phyloP scores from a whole-genome alignment of 2,888 invertebrate genomes.

The Agonopterix subpropinquella region DNA sequence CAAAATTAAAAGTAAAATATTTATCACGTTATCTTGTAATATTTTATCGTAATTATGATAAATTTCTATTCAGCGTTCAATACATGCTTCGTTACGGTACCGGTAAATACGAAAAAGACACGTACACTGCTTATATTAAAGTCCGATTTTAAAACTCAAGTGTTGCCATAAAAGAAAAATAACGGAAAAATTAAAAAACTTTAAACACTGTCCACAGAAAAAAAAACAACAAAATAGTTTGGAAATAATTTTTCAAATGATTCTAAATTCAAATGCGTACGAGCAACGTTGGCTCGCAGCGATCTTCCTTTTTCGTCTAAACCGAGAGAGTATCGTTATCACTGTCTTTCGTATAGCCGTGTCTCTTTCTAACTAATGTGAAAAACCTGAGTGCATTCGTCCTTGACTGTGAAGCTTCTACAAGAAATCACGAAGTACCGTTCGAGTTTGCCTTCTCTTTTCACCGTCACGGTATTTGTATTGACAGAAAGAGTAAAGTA shows the following conservation, averaged over 20 bases:
- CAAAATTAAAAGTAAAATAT: no score
- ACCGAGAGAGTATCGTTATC: constrained; percentile 27
- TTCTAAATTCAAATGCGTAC: constrained; percentile 37
- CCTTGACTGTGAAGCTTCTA: constrained; percentile 57
- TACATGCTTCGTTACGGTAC: constrained; percentile 17
- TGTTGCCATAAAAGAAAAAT: constrained; percentile 37
- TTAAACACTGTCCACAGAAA: constrained; percentile 16
- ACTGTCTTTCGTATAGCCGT: constrained; percentile 26
- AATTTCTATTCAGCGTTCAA: constrained; percentile 5
- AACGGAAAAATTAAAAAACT: constrained; percentile 12
- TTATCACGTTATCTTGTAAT: not conserved
- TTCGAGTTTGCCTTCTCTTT: constrained; percentile 39
- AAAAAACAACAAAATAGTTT: constrained; percentile 13
- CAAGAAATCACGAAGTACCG: constrained; percentile 58
- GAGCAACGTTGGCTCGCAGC: constrained; percentile 37
- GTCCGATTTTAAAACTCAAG: constrained; percentile 12
- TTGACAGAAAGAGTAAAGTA: constrained; percentile 31
- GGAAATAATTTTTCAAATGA: constrained; percentile 4
- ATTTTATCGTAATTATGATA: constrained; percentile 1
- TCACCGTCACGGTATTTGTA: constrained; percentile 13
- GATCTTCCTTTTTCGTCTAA: constrained; percentile 45
- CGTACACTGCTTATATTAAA: constrained; percentile 29
- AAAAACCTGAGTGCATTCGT: constrained; percentile 53
- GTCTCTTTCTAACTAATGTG: constrained; percentile 29
- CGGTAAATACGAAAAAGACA: constrained; percentile 33